Conservation (phyloP, 1,140 invertebrate genomes). For the Portunus trituberculatus region DNA sequence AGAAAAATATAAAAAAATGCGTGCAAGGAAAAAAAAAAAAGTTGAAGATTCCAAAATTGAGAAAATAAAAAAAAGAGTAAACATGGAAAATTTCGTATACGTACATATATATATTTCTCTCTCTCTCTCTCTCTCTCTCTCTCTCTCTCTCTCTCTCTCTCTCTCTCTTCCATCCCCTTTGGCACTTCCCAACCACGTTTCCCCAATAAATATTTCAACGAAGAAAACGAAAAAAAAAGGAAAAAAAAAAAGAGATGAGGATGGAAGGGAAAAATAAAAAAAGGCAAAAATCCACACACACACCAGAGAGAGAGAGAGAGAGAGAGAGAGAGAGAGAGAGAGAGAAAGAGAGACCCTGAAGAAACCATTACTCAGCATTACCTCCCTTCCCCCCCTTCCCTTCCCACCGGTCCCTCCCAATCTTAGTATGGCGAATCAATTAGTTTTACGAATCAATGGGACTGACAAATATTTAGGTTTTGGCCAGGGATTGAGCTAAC, state of each 20-base stretch:
- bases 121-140: constrained; percentile 40
- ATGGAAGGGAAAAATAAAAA: neutral
- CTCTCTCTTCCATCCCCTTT: neutral
- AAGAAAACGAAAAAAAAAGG: neutral
- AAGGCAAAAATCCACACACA: neutral
- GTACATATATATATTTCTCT: neutral
- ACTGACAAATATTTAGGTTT: constrained; percentile 60
- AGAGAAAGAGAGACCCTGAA: neutral
- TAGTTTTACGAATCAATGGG: constrained; percentile 57
- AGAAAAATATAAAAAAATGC: too few species aligned
- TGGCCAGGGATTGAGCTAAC: neutral
- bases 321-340: neutral
- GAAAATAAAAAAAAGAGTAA: neutral
- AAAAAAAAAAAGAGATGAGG: neutral
- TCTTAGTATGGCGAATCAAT: constrained; percentile 55
- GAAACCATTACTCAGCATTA: constrained; percentile 58
- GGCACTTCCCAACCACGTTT: neutral
- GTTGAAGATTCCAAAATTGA: too few species aligned
- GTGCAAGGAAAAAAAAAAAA: too few species aligned
- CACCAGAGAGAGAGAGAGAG: constrained; percentile 16
- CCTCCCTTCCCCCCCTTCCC: neutral
- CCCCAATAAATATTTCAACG: neutral
- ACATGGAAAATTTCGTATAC: too few species aligned
- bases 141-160: constrained; percentile 42
- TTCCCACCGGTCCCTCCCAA: neutral